A percentile compares a stretch with the other conserved stretches of the same genome.
Evolutionary conservation across 2,888 invertebrate genomes (phyloP).

Genomic region (Epistrophe eligans): DNA sequence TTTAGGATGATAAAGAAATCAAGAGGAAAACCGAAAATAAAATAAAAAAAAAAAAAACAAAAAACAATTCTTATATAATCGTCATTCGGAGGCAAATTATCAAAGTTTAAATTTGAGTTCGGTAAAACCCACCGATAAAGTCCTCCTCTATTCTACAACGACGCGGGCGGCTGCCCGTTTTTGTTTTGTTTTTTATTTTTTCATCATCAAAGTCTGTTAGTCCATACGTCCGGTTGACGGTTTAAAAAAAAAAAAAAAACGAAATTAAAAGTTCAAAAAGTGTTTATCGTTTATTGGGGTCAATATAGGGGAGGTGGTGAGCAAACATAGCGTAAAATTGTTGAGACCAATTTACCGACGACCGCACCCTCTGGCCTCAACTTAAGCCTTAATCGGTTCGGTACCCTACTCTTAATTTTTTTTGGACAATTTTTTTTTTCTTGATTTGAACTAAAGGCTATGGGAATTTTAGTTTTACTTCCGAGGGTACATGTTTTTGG

Average conservation of each 20-base stretch:
- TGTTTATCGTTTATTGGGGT: slow-evolving; percentile 65
- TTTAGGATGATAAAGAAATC: not conserved
- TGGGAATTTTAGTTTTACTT: slow-evolving; percentile 4
- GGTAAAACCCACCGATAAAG: slow-evolving; percentile 44
- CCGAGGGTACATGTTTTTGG: not conserved
- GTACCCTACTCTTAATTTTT: slow-evolving; percentile 13
- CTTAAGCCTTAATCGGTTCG: slow-evolving; percentile 42
- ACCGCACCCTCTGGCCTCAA: slow-evolving; percentile 49
- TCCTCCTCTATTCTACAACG: not conserved
- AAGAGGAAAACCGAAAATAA: not conserved
- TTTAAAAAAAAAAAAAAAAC: slow-evolving; percentile 45
- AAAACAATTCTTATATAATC: slow-evolving; percentile 49
- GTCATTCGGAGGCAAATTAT: slow-evolving; percentile 70
- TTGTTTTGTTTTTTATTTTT: not conserved
- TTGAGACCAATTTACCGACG: slow-evolving; percentile 64
- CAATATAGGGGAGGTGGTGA: slow-evolving; percentile 19
- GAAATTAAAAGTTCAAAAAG: slow-evolving; percentile 74
- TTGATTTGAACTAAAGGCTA: slow-evolving; percentile 18
- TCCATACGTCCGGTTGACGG: slow-evolving; percentile 23
- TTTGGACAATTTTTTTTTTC: slow-evolving; percentile 23
- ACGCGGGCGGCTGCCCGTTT: not conserved
- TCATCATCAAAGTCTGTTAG: not conserved
- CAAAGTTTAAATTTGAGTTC: slow-evolving; percentile 69
- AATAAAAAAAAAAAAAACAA: slow-evolving; percentile 1
- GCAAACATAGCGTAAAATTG: slow-evolving; percentile 71